These are phyloP conservation scores for Drosophila emarginata DNA, from an alignment of 2,888 invertebrate genomes.

Conservation along the genomic window DNA sequence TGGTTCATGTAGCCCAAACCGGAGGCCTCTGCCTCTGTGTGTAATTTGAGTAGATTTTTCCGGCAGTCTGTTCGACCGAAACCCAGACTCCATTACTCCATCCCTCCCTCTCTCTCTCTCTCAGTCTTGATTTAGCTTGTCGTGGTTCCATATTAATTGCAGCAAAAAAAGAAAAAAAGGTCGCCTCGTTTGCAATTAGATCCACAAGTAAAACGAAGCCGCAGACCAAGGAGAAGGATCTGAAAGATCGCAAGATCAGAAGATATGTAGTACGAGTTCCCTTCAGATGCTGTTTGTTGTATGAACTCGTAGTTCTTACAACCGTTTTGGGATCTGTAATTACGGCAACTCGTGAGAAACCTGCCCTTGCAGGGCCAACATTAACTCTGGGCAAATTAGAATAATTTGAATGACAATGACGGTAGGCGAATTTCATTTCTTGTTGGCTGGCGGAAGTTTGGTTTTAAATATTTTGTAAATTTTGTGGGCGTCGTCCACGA, in stretches of 20 bases:
- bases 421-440: conserved; percentile 19
- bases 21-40: conserved; percentile 40
- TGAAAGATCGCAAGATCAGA: conserved; percentile 52
- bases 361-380: conserved; percentile 21
- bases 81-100: conserved; percentile 41
- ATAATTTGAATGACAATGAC: conserved; percentile 62
- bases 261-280: conserved; percentile 48
- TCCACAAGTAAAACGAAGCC: conserved; percentile 73
- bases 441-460: conserved; percentile 64
- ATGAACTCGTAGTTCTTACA: conserved; percentile 8
- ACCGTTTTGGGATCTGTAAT: conserved; percentile 59
- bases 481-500: conserved; percentile 68
- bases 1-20: conserved; percentile 24
- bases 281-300: conserved; percentile 11
- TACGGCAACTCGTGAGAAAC: conserved; percentile 66
- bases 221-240: conserved; percentile 62
- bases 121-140: conserved; percentile 40
- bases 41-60: conserved; percentile 72
- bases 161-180: conserved; percentile 58
- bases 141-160: conserved; percentile 71
- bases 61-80: conserved; percentile 68
- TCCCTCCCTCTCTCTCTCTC: conserved; percentile 12
- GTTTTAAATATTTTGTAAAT: conserved; percentile 77
- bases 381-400: conserved; percentile 36
- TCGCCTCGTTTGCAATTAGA: conserved; percentile 66